Conservation (phyloP, 64 coral and sea anemone genomes). For the Cladopsammia gracilis region DNA sequence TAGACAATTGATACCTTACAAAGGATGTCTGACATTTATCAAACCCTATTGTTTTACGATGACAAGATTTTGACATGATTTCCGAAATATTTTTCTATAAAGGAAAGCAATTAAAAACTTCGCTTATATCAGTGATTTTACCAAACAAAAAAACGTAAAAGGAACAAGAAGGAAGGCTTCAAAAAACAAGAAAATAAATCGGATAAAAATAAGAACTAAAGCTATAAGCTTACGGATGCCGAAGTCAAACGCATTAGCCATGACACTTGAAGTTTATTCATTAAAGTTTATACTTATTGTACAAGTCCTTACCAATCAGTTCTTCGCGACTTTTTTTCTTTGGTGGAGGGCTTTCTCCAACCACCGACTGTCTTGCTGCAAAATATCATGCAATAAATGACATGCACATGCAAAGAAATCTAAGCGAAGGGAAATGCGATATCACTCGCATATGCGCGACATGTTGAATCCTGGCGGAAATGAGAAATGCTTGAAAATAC, state of each 20-base stretch:
- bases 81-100: too few species aligned
- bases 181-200: too few species aligned
- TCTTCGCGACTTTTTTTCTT: constrained; percentile 43
- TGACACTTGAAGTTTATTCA: constrained; percentile 1
- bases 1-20: too few species aligned
- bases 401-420: neutral
- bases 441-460: neutral
- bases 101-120: too few species aligned
- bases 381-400: neutral
- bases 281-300: neutral
- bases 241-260: neutral
- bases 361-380: neutral
- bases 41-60: too few species aligned
- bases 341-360: constrained; percentile 10
- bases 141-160: too few species aligned
- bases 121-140: too few species aligned
- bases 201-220: too few species aligned
- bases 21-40: too few species aligned
- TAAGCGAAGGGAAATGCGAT: neutral
- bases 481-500: neutral
- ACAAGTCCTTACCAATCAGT: neutral
- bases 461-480: constrained; percentile 25
- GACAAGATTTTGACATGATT: too few species aligned
- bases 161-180: too few species aligned
- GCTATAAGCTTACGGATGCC: too few species aligned